Percentiles rank a stretch among this genome's conserved stretches.
phyloP scores from a whole-genome alignment of 2,888 invertebrate species.

The Euspilapteryx auroguttella region DNA sequence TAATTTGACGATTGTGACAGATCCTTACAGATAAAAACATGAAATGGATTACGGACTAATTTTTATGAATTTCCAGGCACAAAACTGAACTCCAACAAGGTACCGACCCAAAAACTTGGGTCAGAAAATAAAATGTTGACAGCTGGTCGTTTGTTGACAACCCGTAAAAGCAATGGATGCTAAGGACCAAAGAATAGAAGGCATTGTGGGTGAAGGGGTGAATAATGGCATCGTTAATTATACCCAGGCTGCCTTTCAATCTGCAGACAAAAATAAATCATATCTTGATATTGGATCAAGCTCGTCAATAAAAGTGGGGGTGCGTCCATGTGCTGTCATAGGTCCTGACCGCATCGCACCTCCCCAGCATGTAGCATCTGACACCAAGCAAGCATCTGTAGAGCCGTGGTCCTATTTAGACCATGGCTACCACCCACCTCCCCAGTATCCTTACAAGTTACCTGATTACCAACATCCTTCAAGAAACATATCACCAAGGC shows the following conservation, averaged over 20 bases:
- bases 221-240: conserved; percentile 40
- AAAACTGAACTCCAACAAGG: too few species aligned
- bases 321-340: conserved; percentile 52
- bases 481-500: conserved; percentile 55
- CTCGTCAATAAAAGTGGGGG: conserved; percentile 40
- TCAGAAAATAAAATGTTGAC: too few species aligned
- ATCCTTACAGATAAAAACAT: background rate
- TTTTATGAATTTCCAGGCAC: too few species aligned
- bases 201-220: conserved; percentile 31
- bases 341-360: conserved; percentile 47
- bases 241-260: conserved; percentile 25
- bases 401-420: conserved; percentile 35
- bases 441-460: conserved; percentile 32
- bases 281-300: conserved; percentile 39
- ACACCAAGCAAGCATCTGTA: conserved; percentile 27
- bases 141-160: conserved; percentile 21
- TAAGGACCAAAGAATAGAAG: conserved; percentile 41
- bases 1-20: conserved; percentile 8
- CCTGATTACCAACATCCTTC: conserved; percentile 23
- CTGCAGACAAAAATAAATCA: conserved; percentile 27
- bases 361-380: conserved; percentile 20
- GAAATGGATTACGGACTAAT: too few species aligned
- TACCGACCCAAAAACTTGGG: too few species aligned
- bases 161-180: conserved; percentile 39
- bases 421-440: too few species aligned